Evolutionary conservation across 1,140 invertebrate species (phyloP).

Genomic region (Phymorhynchus buccinoides): DNA sequence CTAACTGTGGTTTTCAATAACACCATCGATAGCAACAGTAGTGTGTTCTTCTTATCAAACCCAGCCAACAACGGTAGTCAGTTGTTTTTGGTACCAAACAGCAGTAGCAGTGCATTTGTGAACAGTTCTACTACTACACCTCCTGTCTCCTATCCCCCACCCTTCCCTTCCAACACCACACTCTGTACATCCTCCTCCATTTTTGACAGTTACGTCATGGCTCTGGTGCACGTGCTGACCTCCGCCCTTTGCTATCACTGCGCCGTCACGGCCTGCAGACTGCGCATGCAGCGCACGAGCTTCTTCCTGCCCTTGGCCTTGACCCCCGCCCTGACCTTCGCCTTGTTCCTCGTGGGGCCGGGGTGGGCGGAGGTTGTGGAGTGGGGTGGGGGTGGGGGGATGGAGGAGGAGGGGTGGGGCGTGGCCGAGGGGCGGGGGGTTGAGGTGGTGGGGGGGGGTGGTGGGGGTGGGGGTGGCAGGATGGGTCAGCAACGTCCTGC

Average conservation of each 20-base stretch:
- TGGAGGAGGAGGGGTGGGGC: neutral
- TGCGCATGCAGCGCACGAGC: constrained; percentile 56
- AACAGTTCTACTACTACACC: too few relatives aligned
- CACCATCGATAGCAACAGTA: neutral
- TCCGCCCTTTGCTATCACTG: constrained; percentile 55
- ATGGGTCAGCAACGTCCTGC: constrained; percentile 42
- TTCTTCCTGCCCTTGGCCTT: constrained; percentile 58
- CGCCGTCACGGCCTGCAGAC: constrained; percentile 53
- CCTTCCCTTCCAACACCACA: neutral
- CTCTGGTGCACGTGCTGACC: constrained; percentile 51
- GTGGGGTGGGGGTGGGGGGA: neutral
- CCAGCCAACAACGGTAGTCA: too few relatives aligned
- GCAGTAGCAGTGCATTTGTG: too few relatives aligned
- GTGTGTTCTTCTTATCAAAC: too few relatives aligned
- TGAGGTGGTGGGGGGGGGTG: constrained; percentile 11
- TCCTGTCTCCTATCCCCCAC: neutral
- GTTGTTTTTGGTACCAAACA: too few relatives aligned
- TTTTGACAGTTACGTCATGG: constrained; percentile 12
- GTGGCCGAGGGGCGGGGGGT: neutral
- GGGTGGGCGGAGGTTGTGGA: constrained; percentile 8
- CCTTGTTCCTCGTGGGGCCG: constrained; percentile 37
- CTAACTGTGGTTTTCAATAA: neutral
- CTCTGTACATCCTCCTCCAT: neutral
- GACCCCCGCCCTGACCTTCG: constrained; percentile 48
- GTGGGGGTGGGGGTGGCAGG: constrained; percentile 2